These are phyloP conservation scores for Coendou prehensilis DNA, from an alignment of 2,797 vertebrate species.

Conservation along the genomic window DNA sequence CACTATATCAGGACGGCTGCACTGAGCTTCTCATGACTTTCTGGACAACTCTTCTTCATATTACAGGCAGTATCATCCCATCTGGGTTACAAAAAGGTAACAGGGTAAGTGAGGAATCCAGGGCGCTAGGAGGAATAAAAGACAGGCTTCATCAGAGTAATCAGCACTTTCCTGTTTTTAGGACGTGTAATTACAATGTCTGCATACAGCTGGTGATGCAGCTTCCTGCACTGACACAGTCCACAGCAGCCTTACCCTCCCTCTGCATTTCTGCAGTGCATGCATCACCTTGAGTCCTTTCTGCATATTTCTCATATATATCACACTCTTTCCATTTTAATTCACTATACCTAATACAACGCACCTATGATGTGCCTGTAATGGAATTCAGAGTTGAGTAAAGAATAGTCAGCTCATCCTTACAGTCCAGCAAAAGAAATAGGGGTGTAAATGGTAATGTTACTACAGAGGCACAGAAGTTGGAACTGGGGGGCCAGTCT, in stretches of 20 bases:
- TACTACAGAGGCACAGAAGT: neutral
- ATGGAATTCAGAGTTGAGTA: neutral
- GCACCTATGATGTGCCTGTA: neutral
- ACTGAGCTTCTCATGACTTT: neutral
- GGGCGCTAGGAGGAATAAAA: neutral
- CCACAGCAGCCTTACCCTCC: neutral
- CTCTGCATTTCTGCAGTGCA: neutral
- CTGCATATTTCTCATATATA: neutral
- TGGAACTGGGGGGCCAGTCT: neutral
- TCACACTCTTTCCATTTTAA: neutral
- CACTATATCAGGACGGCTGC: neutral
- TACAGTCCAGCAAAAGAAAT: neutral
- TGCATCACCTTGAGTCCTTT: neutral
- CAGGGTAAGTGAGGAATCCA: neutral
- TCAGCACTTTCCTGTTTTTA: neutral
- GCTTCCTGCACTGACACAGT: neutral
- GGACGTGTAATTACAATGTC: neutral
- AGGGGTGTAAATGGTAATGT: neutral
- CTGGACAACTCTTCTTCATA: neutral
- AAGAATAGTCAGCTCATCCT: neutral
- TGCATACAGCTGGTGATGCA: neutral
- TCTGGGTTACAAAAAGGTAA: neutral
- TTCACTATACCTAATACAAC: too few relatives aligned
- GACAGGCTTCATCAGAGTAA: neutral
- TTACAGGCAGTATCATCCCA: neutral